These are phyloP conservation scores for Corella eumyota DNA, from an alignment of 23 tunicate species.

Conservation along the genomic window DNA sequence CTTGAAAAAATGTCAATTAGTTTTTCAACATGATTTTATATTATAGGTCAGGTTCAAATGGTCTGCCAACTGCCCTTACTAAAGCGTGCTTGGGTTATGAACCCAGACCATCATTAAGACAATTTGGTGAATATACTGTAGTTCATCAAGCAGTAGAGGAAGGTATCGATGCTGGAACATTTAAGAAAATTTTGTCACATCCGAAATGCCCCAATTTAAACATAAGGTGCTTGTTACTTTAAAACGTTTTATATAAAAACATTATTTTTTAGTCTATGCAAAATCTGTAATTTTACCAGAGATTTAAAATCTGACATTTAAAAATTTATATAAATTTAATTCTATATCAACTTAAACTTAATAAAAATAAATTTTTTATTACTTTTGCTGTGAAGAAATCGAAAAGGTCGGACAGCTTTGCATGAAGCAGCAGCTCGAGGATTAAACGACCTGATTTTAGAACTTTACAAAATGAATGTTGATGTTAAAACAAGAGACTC, in stretches of 20 bases:
- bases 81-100: conserved; percentile 55
- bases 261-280: neutral
- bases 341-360: too few species aligned
- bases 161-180: conserved; percentile 15
- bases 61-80: conserved; percentile 68
- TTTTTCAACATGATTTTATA: too few species aligned
- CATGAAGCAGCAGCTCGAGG: conserved; percentile 83
- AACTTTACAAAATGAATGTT: conserved; percentile 39
- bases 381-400: conserved; percentile 22
- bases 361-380: too few species aligned
- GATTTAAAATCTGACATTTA: too few species aligned
- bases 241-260: neutral
- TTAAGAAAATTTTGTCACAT: conserved; percentile 40
- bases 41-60: conserved; percentile 61
- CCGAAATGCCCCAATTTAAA: conserved; percentile 59
- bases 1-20: too few species aligned
- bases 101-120: conserved; percentile 40
- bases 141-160: conserved; percentile 88
- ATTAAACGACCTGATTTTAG: conserved; percentile 33
- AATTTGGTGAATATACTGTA: conserved; percentile 67
- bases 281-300: neutral
- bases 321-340: too few species aligned
- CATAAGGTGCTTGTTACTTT: conserved; percentile 21
- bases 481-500: conserved; percentile 72
- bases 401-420: conserved; percentile 72